These are phyloP conservation scores for Bombylius major DNA, from an alignment of 2,888 invertebrate genomes.

Conservation along the genomic window DNA sequence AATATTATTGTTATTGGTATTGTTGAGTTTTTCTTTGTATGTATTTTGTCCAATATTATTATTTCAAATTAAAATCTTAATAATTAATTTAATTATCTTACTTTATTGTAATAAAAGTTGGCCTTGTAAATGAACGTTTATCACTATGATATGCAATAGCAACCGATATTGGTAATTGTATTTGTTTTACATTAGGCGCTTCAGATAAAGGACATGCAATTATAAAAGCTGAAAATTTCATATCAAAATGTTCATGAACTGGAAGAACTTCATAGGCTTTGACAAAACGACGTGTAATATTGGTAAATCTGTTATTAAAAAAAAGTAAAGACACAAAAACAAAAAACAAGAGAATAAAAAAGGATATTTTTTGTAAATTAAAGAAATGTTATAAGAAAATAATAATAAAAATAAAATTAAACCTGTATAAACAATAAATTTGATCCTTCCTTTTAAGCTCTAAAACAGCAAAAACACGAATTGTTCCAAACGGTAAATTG, in stretches of 20 bases:
- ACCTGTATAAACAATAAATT: conserved; percentile 26
- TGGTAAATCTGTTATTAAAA: not conserved
- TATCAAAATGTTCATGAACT: conserved; percentile 38
- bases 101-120: conserved; percentile 31
- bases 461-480: conserved; percentile 27
- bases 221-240: conserved; percentile 36
- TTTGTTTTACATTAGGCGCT: conserved; percentile 8
- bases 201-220: conserved; percentile 29
- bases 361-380: no score
- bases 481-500: conserved; percentile 20
- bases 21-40: no score
- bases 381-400: no score
- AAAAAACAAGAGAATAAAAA: no score
- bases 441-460: conserved; percentile 20
- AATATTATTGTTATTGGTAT: no score
- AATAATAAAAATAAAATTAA: not conserved
- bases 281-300: conserved; percentile 6
- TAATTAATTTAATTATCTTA: conserved; percentile 12
- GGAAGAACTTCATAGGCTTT: conserved; percentile 29
- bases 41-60: no score
- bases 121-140: conserved; percentile 25
- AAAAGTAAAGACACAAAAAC: no score
- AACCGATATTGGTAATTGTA: conserved; percentile 26
- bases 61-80: no score
- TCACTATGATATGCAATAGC: conserved; percentile 27